A percentile compares a stretch with the other conserved stretches of the same genome.
These are phyloP conservation scores for Ianthella basta DNA, from an alignment of 37 sponge, comb jelly and placozoan genomes.

Conservation along the genomic window DNA sequence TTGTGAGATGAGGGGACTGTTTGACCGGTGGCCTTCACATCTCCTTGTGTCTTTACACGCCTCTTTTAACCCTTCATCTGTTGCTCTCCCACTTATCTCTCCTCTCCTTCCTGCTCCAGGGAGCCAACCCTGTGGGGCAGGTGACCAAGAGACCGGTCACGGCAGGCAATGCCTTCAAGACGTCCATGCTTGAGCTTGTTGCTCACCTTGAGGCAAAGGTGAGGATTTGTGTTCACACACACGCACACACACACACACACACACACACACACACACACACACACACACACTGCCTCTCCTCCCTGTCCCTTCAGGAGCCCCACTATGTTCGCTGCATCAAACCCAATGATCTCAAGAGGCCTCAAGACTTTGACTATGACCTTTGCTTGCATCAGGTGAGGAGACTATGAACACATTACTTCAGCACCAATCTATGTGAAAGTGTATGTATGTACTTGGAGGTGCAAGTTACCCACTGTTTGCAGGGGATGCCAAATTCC, in stretches of 20 bases:
- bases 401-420: not conserved
- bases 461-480: too few relatives aligned
- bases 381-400: constrained; percentile 68
- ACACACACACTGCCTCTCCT: not conserved
- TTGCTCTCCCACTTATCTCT: not conserved
- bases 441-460: too few relatives aligned
- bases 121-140: constrained; percentile 59
- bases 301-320: constrained; percentile 57
- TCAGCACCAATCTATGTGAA: too few relatives aligned
- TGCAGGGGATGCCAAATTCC: too few relatives aligned
- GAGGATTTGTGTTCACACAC: not conserved
- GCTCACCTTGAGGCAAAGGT: constrained; percentile 60
- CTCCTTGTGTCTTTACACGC: not conserved
- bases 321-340: constrained; percentile 79
- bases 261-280: not conserved
- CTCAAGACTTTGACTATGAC: constrained; percentile 52
- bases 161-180: constrained; percentile 76
- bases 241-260: not conserved
- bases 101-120: constrained; percentile 26
- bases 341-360: constrained; percentile 62
- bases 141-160: constrained; percentile 79
- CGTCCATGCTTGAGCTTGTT: constrained; percentile 63
- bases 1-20: too few relatives aligned
- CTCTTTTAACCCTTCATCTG: constrained; percentile 4
- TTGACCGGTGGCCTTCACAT: too few relatives aligned